Evolutionary conservation across 2,888 invertebrate genomes (phyloP), one percentile per base, ranked within the genome.

Genomic region (Cepaea hortensis): DNA sequence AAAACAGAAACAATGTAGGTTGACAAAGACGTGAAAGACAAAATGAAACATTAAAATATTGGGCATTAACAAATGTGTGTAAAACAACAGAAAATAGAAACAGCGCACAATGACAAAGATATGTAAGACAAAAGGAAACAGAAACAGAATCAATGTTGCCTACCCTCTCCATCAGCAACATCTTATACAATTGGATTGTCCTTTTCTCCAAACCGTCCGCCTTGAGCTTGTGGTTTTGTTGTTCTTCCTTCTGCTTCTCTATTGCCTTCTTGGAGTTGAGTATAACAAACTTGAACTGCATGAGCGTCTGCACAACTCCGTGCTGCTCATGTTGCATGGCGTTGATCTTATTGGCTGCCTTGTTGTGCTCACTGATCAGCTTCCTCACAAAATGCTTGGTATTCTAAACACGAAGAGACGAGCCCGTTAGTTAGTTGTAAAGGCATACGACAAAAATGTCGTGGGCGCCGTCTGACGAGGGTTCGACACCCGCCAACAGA

Each of bases 331-430:
- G n/a, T 61, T 50, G 11, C 55, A 73, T 55, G 9, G 4, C 50
- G 5, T 70, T 62, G 3, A 83, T 75, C 73, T 75, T 73, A 13
- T 23, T 11, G 3, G 48, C 46, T 6, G 83, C 72, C 11, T 83
- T 7, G 15, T 83, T 83, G 23, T 83, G 55, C 35, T 83, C 35
- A 15, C 23, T 18, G 7, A 83, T 61, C 73, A 83, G 46, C 13
- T 20, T n/a, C 13, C 5, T 61, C 18, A 83, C 6, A 23, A 23
- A 23, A 13, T 55, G 3, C 9, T n/a, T 72, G 23, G 23, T 73
- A 4, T 23, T n/a, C 83, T 83, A 23, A 35, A 35, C 7, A 62
- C 4, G 6, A 62, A 73, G 73, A 35, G 35, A 35, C 35, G 35
- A 35, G 35, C 35, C 35, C 35, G 35, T 35, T 35, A 35, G 35